phyloP scores from a whole-genome alignment of 2,797 vertebrate genomes.

The Clarias pachynema region DNA sequence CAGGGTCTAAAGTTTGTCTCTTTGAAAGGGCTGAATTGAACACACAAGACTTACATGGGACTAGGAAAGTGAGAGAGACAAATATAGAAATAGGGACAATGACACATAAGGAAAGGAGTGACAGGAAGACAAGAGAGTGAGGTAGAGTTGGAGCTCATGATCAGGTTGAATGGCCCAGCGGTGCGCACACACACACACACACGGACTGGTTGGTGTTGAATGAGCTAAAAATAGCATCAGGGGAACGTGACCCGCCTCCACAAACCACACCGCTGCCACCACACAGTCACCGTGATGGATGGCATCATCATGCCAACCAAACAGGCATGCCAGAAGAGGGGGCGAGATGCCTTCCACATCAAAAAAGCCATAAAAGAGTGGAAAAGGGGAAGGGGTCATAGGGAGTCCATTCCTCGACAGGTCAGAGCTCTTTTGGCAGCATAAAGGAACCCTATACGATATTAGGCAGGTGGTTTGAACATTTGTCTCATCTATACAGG shows the following conservation, averaged over 20 bases:
- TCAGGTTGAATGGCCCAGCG: constrained; percentile 35
- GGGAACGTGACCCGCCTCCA: constrained; percentile 52
- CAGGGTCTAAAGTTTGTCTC: not conserved
- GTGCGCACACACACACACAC: constrained; percentile 34
- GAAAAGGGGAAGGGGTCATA: not conserved
- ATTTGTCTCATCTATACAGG: too few relatives aligned
- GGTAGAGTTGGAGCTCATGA: constrained; percentile 31
- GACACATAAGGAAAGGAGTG: not conserved
- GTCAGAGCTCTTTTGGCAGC: too few relatives aligned
- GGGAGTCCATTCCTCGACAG: too few relatives aligned
- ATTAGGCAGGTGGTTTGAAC: too few relatives aligned
- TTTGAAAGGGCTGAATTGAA: not conserved
- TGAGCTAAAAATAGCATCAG: constrained; percentile 57
- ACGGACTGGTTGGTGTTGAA: constrained; percentile 49
- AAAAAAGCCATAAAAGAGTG: constrained; percentile 18
- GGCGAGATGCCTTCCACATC: constrained; percentile 46
- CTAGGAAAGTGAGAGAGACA: not conserved
- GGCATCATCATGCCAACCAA: constrained; percentile 36
- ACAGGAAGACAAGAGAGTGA: constrained; percentile 6
- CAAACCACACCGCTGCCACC: constrained; percentile 45
- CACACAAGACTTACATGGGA: not conserved
- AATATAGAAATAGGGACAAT: not conserved
- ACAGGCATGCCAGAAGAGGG: constrained; percentile 52
- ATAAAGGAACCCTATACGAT: too few relatives aligned
- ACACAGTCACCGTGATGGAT: constrained; percentile 46